Evolutionary conservation across 1,140 invertebrate species (phyloP).

Genomic region (Nomia melanderi): DNA sequence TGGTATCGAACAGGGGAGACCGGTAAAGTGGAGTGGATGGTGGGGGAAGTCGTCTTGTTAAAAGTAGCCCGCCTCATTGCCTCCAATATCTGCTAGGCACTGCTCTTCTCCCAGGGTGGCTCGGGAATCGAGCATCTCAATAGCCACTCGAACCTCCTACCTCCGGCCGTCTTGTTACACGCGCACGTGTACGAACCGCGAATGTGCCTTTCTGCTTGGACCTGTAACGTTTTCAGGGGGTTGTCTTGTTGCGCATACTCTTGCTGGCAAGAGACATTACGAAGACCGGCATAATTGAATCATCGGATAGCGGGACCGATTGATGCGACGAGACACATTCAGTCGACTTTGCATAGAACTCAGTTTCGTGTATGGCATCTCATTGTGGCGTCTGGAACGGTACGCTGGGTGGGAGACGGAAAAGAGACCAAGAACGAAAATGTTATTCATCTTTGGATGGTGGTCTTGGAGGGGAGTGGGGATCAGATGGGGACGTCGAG

Average conservation of each 20-base stretch:
- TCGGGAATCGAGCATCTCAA: slow-evolving; percentile 71
- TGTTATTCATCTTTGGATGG: too few relatives aligned
- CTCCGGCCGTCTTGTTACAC: slow-evolving; percentile 67
- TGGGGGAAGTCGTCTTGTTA: slow-evolving; percentile 72
- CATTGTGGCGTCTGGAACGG: too few relatives aligned
- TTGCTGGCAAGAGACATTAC: neutral
- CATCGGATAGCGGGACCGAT: neutral
- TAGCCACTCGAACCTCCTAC: slow-evolving; percentile 69
- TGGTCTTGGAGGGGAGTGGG: too few relatives aligned
- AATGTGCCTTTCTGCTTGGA: slow-evolving; percentile 13
- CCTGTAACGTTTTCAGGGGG: slow-evolving; percentile 37
- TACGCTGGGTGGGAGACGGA: too few relatives aligned
- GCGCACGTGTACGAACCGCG: slow-evolving; percentile 36
- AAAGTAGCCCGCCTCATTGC: slow-evolving; percentile 74
- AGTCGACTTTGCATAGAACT: too few relatives aligned
- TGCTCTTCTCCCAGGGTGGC: slow-evolving; percentile 68
- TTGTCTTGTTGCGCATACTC: neutral
- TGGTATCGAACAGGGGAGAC: slow-evolving; percentile 62
- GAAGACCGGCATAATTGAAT: neutral
- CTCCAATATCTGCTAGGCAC: slow-evolving; percentile 74
- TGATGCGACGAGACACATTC: neutral
- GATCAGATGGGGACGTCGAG: too few relatives aligned
- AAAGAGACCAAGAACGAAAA: too few relatives aligned
- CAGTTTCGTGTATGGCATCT: too few relatives aligned
- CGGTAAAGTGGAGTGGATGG: slow-evolving; percentile 61